phyloP scores from a whole-genome alignment of 2,113 vertebrate genomes.

The Clupea harengus region DNA sequence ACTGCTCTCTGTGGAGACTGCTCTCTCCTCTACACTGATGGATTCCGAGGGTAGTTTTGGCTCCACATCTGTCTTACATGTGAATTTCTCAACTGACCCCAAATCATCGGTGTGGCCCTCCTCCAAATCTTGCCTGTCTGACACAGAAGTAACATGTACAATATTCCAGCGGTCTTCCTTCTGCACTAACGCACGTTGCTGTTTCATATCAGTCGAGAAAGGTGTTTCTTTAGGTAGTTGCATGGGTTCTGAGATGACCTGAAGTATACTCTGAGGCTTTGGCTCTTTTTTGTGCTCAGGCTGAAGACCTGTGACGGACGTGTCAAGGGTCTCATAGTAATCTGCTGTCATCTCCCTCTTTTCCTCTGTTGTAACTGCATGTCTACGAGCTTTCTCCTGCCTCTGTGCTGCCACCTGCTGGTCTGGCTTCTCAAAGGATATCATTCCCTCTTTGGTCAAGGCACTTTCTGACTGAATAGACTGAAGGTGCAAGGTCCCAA shows the following conservation, averaged over 20 bases:
- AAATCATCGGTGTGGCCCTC: constrained; percentile 69
- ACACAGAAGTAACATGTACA: constrained; percentile 67
- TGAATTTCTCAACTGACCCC: constrained; percentile 56
- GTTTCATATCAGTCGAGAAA: constrained; percentile 56
- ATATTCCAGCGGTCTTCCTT: constrained; percentile 74
- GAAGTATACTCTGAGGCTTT: constrained; percentile 61
- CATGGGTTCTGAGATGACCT: constrained; percentile 67
- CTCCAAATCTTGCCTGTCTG: constrained; percentile 67
- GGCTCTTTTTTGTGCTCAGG: constrained; percentile 64
- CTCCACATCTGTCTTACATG: constrained; percentile 67
- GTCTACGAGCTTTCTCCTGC: constrained; percentile 69
- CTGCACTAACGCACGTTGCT: constrained; percentile 72
- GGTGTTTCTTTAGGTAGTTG: constrained; percentile 74
- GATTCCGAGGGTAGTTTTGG: constrained; percentile 69
- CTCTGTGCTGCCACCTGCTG: constrained; percentile 67
- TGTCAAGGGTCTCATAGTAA: constrained; percentile 62
- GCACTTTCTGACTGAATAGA: constrained; percentile 56
- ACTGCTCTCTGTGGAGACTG: constrained; percentile 71
- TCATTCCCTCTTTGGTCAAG: constrained; percentile 74
- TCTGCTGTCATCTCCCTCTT: constrained; percentile 66
- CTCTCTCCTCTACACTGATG: constrained; percentile 64
- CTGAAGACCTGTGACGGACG: constrained; percentile 58
- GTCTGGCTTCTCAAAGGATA: constrained; percentile 62
- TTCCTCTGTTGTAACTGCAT: constrained; percentile 69
- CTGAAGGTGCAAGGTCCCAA: constrained; percentile 70